A percentile compares a stretch with the other conserved stretches of the same genome.
phyloP scores from a whole-genome alignment of 2,797 vertebrate genomes.

The Champsocephalus gunnari region DNA sequence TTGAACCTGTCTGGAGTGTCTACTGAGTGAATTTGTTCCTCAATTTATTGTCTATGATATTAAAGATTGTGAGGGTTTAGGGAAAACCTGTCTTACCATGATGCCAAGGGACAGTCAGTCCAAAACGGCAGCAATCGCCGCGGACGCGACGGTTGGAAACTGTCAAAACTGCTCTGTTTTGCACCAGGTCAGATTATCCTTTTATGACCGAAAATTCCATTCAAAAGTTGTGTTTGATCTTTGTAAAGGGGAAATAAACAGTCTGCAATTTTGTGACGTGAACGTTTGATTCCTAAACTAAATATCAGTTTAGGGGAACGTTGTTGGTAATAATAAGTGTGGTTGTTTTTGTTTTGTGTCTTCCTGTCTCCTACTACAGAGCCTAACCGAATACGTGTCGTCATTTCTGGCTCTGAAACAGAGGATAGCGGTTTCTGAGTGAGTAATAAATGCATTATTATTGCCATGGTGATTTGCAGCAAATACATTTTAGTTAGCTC shows the following conservation, averaged over 20 bases:
- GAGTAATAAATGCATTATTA: slow-evolving; percentile 75
- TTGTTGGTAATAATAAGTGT: background rate
- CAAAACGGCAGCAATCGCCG: slow-evolving; percentile 83
- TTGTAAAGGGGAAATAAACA: background rate
- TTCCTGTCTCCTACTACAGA: slow-evolving; percentile 80
- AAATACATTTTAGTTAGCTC: background rate
- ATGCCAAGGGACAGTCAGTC: slow-evolving; percentile 93
- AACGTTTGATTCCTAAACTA: background rate
- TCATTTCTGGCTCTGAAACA: slow-evolving; percentile 94
- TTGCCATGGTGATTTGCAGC: background rate
- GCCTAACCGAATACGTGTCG: slow-evolving; percentile 92
- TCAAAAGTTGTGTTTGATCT: background rate
- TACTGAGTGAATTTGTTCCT: background rate
- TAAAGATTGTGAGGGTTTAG: background rate
- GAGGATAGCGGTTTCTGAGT: slow-evolving; percentile 94
- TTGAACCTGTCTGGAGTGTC: slow-evolving; percentile 42
- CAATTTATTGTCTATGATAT: background rate
- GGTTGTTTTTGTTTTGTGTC: slow-evolving; percentile 19
- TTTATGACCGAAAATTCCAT: background rate
- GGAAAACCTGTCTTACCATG: slow-evolving; percentile 81
- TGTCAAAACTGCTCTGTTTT: slow-evolving; percentile 90
- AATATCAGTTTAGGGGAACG: background rate
- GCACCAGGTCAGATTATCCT: slow-evolving; percentile 80
- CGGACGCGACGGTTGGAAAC: slow-evolving; percentile 81
- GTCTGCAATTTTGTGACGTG: rapidly evolving